phyloP scores from a whole-genome alignment of 1,140 invertebrate genomes.

The Cydia amplana region DNA sequence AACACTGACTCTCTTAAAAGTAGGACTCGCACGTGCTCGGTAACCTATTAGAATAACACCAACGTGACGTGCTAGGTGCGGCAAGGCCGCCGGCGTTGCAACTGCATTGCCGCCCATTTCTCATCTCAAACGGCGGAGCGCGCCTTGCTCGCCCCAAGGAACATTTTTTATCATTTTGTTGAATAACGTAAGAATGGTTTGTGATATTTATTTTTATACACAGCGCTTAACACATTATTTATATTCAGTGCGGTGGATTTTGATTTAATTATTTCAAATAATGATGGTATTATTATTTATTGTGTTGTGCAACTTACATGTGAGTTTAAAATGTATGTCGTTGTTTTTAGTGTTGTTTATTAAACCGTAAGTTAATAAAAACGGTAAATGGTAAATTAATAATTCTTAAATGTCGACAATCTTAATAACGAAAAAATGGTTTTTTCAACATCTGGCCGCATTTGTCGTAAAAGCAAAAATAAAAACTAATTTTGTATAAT shows the following conservation, averaged over 20 bases:
- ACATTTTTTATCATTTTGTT: conserved; percentile 32
- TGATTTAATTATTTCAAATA: too few relatives aligned
- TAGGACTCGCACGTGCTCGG: background rate
- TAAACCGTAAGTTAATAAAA: too few relatives aligned
- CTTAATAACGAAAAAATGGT: background rate
- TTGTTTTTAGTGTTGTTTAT: too few relatives aligned
- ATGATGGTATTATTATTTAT: too few relatives aligned
- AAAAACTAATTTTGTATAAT: background rate
- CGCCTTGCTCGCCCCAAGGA: conserved; percentile 36
- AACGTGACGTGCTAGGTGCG: conserved; percentile 33
- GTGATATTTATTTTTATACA: background rate
- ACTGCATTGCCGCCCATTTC: conserved; percentile 67
- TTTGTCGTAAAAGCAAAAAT: background rate
- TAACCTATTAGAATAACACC: background rate
- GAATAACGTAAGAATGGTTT: conserved; percentile 22
- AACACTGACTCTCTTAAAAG: too few relatives aligned
- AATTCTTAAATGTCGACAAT: too few relatives aligned
- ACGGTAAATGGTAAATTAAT: too few relatives aligned
- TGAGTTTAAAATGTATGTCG: too few relatives aligned
- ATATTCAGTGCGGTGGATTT: background rate
- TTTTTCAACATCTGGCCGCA: too few relatives aligned
- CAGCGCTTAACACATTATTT: background rate
- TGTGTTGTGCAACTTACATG: too few relatives aligned
- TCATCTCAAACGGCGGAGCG: conserved; percentile 71
- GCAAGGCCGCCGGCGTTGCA: conserved; percentile 51